Evolutionary conservation across 2,797 vertebrate genomes (phyloP).

Genomic region (Falco columbarius): DNA sequence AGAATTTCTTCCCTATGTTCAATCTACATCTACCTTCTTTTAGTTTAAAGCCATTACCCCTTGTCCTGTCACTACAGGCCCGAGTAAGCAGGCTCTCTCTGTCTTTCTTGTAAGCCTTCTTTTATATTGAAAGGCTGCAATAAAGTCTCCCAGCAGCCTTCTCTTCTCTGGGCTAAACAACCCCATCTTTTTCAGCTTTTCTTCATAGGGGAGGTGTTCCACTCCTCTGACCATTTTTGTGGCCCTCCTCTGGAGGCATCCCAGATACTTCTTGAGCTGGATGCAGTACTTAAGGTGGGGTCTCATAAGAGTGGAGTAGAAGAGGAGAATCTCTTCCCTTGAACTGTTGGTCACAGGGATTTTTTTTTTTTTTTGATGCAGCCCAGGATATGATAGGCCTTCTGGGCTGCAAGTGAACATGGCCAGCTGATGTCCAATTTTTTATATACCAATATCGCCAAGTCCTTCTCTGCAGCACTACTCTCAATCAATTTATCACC

Average conservation of each 20-base stretch:
- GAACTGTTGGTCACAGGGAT: neutral
- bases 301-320: no score
- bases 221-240: neutral
- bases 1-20: no score
- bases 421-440: neutral
- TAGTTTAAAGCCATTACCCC: no score
- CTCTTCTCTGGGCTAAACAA: no score
- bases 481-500: neutral
- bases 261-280: neutral
- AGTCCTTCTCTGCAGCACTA: neutral
- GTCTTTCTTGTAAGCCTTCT: neutral
- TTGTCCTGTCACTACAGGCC: no score
- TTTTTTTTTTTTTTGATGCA: neutral
- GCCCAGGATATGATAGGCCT: rapidly evolving
- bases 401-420: neutral
- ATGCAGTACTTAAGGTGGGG: neutral
- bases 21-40: no score
- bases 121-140: neutral
- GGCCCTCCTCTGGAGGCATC: neutral
- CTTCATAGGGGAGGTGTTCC: no score
- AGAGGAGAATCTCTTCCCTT: no score
- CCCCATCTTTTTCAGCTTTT: no score
- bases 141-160: no score
- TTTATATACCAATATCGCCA: neutral
- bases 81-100: no score